Percentiles rank a stretch among this genome's conserved stretches.
phyloP scores from a whole-genome alignment of 1,140 invertebrate species.

The Sycophaga agraensis region DNA sequence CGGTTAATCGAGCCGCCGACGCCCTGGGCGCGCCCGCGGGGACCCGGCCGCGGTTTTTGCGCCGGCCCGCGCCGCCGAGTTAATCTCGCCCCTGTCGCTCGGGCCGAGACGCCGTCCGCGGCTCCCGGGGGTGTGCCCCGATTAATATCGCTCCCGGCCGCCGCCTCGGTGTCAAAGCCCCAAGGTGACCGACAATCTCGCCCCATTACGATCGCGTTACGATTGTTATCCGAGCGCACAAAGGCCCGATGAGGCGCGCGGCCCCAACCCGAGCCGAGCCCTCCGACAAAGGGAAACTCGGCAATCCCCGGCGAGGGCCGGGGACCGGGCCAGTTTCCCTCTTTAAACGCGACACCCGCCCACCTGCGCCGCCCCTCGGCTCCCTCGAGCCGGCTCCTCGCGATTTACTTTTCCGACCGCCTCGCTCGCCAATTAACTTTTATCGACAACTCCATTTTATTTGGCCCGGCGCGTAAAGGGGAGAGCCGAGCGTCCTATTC shows the following conservation, averaged over 20 bases:
- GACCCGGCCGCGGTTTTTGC: background rate
- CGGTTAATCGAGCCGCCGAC: too few species aligned
- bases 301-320: too few species aligned
- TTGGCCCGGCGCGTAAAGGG: too few species aligned
- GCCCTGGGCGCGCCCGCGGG: background rate
- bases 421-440: too few species aligned
- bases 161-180: conserved; percentile 7
- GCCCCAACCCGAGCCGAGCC: background rate
- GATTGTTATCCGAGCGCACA: conserved; percentile 48
- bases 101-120: conserved; percentile 8
- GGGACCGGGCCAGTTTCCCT: too few species aligned
- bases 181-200: conserved; percentile 46
- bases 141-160: conserved; percentile 19
- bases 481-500: too few species aligned
- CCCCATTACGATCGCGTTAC: conserved; percentile 49
- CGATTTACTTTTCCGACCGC: too few species aligned
- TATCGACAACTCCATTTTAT: too few species aligned
- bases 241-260: conserved; percentile 32
- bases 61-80: conserved; percentile 20
- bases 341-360: too few species aligned
- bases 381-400: too few species aligned
- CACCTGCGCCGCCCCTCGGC: too few species aligned
- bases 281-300: background rate
- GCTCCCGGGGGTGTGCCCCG: background rate
- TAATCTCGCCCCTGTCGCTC: conserved; percentile 18